Conservation (phyloP, 2,797 vertebrate genomes). For the Characodon lateralis region DNA sequence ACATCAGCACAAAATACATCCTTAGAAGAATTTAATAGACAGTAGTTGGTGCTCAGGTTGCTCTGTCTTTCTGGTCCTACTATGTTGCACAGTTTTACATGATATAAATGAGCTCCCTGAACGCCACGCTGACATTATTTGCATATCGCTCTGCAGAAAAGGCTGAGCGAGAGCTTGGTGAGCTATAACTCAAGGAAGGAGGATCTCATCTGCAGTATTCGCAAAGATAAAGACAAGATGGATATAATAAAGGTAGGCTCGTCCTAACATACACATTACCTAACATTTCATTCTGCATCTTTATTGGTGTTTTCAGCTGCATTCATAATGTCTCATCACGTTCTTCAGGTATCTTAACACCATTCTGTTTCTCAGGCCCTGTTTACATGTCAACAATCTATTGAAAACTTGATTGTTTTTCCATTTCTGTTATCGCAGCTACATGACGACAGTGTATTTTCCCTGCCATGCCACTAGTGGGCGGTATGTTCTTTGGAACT, state of each 20-base stretch:
- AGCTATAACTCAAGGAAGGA: slow-evolving; percentile 72
- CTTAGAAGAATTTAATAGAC: not conserved
- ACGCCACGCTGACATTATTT: slow-evolving; percentile 17
- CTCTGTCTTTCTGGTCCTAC: not conserved
- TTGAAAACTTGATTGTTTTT: too few species aligned
- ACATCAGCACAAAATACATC: not conserved
- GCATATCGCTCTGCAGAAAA: slow-evolving; percentile 73
- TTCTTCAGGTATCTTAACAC: not conserved
- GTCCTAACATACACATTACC: slow-evolving; percentile 40
- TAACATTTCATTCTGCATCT: slow-evolving; percentile 50
- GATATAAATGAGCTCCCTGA: not conserved
- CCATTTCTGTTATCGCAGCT: too few species aligned
- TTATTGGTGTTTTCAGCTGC: slow-evolving; percentile 52
- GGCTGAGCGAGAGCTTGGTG: slow-evolving; percentile 79
- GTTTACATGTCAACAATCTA: too few species aligned
- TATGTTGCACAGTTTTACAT: not conserved
- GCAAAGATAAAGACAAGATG: slow-evolving; percentile 76
- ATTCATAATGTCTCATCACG: slow-evolving; percentile 22
- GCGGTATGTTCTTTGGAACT: too few species aligned
- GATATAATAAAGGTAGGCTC: slow-evolving; percentile 80
- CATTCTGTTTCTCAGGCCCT: not conserved
- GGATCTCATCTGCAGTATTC: slow-evolving; percentile 71
- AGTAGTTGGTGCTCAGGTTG: not conserved
- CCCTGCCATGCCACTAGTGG: too few species aligned
- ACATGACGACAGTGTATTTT: too few species aligned